A percentile compares a stretch with the other conserved stretches of the same genome.
These are phyloP conservation scores for Antitype chi DNA, from an alignment of 2,888 invertebrate species.

Conservation along the genomic window DNA sequence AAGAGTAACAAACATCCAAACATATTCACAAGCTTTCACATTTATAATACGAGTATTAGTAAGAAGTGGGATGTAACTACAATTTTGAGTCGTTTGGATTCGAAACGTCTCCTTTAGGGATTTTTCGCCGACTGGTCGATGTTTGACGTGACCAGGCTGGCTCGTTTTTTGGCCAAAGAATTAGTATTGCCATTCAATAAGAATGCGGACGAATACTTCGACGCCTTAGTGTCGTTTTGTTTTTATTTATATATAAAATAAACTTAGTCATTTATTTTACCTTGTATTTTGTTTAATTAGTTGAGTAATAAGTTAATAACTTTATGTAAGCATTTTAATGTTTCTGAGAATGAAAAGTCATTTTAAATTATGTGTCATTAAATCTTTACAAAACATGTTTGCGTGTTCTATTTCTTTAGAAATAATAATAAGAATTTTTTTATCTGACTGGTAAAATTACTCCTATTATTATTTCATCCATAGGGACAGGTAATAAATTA, in stretches of 20 bases:
- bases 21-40: no score
- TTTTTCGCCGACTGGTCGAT: neutral
- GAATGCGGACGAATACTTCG: no score
- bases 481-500: neutral
- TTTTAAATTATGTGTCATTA: neutral
- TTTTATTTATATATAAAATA: neutral
- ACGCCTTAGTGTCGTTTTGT: neutral
- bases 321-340: neutral
- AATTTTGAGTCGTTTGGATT: neutral
- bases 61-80: no score
- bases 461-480: neutral
- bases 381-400: neutral
- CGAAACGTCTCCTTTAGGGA: neutral
- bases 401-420: neutral
- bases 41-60: no score
- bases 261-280: neutral
- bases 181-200: neutral
- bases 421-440: neutral
- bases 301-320: neutral
- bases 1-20: no score
- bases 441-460: neutral
- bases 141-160: neutral
- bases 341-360: conserved; percentile 4
- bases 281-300: neutral
- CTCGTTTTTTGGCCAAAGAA: neutral